Base-by-base conservation (phyloP, 2,113 vertebrate genomes). In the Pseudorectes ferrugineus region DNA sequence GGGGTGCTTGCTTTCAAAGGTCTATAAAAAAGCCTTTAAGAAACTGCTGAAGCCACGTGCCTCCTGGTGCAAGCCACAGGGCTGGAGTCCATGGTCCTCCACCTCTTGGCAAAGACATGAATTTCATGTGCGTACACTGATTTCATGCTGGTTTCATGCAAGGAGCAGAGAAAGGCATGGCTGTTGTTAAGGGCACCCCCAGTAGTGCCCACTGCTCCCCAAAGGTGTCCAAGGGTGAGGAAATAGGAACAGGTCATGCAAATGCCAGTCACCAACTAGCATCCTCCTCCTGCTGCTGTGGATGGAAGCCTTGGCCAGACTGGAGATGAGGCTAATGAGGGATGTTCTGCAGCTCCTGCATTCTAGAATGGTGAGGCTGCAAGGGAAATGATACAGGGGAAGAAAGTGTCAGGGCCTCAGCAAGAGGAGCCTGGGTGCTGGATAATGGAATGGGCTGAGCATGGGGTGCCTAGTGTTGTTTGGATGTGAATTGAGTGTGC, bases 401-500 rank as follows among this genome's bases (percentile, higher is more conserved):
- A 18, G 48, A 35, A 79, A 28, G 43, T 29, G 23, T 24, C 36
- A 59, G 43, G 35, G 59, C 17, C 25, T 85, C 61, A 67, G 43
- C 26, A 40, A 17, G 49, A 83, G 24, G 40, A 54, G 55, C 63
- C 59, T 36, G n/a, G 12, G 12, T 46, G 18, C 57, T 28, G 14
- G 12, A 22, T 25, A 33, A 1, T 20, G 14, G 28, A 52, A 19
- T 31, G 38, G 19, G 31, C 63, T 83, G 78, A 65, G n/a, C 9
- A 3, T 1, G 4, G 42, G 9, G 18, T 57, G 31, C 31, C 23
- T 8, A 6, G 4, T 29, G 38, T 29, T 4, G 1, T 77, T 31
- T 38, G 42, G 43, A 15, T 54, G 36, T n/a, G 28, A 71, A 15
- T 3, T 59, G 59, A 4, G 9, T 75, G 54, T 28, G 24, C 15